Evolutionary conservation across 2,113 vertebrate species (phyloP).

Genomic region (Thermophis baileyi): DNA sequence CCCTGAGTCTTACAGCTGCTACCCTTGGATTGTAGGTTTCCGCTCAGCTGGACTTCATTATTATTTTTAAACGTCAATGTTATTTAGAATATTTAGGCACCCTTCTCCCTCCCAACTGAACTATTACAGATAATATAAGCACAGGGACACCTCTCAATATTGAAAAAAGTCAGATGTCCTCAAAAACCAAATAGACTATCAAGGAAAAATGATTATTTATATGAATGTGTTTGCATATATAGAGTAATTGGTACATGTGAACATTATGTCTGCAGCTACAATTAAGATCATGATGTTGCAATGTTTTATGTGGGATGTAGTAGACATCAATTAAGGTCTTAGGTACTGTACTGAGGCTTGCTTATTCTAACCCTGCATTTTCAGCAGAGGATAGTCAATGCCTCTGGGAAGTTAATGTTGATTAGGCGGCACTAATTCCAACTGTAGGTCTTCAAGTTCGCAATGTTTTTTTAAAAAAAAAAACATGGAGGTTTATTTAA

Average conservation of each 20-base stretch:
- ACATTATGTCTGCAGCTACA: neutral
- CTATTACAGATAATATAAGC: neutral
- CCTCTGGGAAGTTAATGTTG: neutral
- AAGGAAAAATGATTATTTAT: neutral
- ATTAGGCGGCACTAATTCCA: neutral
- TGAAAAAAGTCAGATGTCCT: neutral
- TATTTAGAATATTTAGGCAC: neutral
- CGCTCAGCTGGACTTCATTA: slow-evolving; percentile 3
- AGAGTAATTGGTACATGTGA: neutral
- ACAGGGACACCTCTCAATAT: neutral
- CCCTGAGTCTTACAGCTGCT: slow-evolving; percentile 26
- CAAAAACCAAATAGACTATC: neutral
- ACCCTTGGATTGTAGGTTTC: slow-evolving; percentile 40
- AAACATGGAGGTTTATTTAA: neutral
- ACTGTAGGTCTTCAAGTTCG: neutral
- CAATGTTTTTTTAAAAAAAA: neutral
- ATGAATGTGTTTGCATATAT: neutral
- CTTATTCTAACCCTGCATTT: neutral
- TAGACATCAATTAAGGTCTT: neutral
- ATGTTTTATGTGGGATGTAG: neutral
- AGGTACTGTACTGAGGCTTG: neutral
- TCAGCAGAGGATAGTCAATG: neutral
- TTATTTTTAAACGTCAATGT: slow-evolving; percentile 52
- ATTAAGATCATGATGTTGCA: neutral
- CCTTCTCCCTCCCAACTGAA: neutral